Percentiles rank a stretch among this genome's conserved stretches.
These are phyloP conservation scores for Spodoptera littoralis DNA, from an alignment of 2,888 invertebrate species.

Conservation along the genomic window DNA sequence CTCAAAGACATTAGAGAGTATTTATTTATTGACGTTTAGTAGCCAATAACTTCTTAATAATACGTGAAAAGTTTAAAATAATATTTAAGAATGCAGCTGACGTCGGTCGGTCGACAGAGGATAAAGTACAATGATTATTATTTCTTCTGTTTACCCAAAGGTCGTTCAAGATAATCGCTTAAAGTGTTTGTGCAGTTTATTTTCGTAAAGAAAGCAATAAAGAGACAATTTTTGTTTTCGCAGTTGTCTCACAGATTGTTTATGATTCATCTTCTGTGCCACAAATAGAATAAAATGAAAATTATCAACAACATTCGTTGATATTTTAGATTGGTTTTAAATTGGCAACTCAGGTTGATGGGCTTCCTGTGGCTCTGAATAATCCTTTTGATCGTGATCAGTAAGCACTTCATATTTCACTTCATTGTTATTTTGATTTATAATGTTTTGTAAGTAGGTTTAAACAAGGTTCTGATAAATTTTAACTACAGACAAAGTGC, in stretches of 20 bases:
- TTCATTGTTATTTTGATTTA: not conserved
- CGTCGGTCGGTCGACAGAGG: constrained; percentile 14
- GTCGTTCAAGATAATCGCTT: constrained; percentile 30
- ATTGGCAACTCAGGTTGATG: constrained; percentile 20
- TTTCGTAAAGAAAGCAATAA: constrained; percentile 42
- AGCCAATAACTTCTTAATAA: not conserved
- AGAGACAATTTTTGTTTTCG: constrained; percentile 42
- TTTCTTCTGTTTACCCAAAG: constrained; percentile 26
- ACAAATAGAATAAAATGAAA: constrained; percentile 37
- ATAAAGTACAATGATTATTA: constrained; percentile 21
- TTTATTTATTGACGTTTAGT: constrained; percentile 1
- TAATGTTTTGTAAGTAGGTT: constrained; percentile 6
- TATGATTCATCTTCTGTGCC: constrained; percentile 32
- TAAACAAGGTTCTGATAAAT: not conserved
- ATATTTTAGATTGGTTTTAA: constrained; percentile 26
- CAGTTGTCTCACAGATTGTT: constrained; percentile 37
- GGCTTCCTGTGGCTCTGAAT: constrained; percentile 19
- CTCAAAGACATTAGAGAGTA: constrained; percentile 9
- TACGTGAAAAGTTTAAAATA: constrained; percentile 14
- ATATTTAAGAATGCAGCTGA: constrained; percentile 16
- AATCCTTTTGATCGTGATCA: constrained; percentile 16
- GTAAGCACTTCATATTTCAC: constrained; percentile 1
- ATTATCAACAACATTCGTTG: constrained; percentile 19
- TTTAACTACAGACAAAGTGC: too few species aligned
- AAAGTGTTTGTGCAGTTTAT: constrained; percentile 35